Evolutionary conservation across 2,113 vertebrate genomes (phyloP).

Genomic region (Phalacrocorax brasilianus): DNA sequence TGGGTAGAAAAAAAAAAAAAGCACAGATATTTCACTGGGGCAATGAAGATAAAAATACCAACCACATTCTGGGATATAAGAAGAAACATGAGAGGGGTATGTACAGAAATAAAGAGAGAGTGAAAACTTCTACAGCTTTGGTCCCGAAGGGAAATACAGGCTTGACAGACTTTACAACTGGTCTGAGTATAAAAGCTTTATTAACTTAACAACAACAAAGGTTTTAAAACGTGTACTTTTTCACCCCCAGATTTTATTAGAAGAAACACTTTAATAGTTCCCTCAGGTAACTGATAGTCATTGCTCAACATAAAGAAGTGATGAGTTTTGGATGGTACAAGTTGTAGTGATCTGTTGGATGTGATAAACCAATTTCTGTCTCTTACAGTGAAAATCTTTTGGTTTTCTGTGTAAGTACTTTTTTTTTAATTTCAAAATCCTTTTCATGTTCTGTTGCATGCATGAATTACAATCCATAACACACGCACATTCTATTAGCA

Average conservation of each 20-base stretch:
- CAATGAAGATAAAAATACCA: background rate
- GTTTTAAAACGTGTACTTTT: background rate
- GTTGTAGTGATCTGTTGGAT: background rate
- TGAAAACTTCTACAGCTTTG: constrained; percentile 1
- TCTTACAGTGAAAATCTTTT: background rate
- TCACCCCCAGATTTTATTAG: background rate
- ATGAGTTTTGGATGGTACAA: background rate
- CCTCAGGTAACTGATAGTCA: background rate
- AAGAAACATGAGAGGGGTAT: background rate
- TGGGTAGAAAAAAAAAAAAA: background rate
- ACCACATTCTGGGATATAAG: background rate
- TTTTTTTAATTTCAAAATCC: background rate
- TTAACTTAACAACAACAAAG: constrained; percentile 7
- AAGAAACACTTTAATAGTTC: constrained; percentile 3
- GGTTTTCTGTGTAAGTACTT: background rate
- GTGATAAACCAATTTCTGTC: background rate
- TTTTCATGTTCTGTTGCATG: background rate
- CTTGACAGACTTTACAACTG: constrained; percentile 29
- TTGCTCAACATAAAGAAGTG: constrained; percentile 11
- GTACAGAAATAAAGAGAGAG: background rate
- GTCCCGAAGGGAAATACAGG: background rate
- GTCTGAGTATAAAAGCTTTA: constrained; percentile 13
- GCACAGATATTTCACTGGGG: background rate
- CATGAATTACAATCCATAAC: background rate
- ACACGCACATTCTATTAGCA: background rate